Conservation (phyloP, 23 tunicate genomes). For the Trididemnum clinides region DNA sequence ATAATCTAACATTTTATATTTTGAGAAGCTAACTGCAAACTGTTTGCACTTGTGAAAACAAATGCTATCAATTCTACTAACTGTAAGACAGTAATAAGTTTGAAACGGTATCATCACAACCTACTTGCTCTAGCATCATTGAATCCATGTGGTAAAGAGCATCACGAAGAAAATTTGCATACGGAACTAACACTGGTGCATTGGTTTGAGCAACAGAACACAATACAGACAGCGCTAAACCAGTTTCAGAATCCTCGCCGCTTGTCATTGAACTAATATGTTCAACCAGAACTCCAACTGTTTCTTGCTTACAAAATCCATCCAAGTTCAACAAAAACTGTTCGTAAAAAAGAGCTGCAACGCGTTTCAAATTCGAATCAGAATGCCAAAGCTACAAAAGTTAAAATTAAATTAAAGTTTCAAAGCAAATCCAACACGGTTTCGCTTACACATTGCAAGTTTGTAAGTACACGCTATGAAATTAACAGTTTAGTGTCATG, state of each 20-base stretch:
- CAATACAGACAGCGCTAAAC: constrained; percentile 59
- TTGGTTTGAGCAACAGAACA: constrained; percentile 23
- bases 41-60: too few relatives aligned
- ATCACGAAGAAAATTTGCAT: constrained; percentile 48
- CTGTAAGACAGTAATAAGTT: too few relatives aligned
- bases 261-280: constrained; percentile 54
- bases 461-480: too few relatives aligned
- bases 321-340: constrained; percentile 60
- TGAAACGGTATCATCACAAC: too few relatives aligned
- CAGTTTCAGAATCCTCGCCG: constrained; percentile 51
- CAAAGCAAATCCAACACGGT: too few relatives aligned
- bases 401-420: neutral
- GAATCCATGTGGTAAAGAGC: constrained; percentile 66
- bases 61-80: too few relatives aligned
- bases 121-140: constrained; percentile 66
- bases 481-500: too few relatives aligned
- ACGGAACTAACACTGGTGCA: constrained; percentile 39
- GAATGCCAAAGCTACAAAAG: constrained; percentile 56
- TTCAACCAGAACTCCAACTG: constrained; percentile 54
- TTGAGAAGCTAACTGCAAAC: too few relatives aligned
- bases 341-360: constrained; percentile 51
- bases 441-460: too few relatives aligned
- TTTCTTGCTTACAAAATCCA: constrained; percentile 56
- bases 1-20: too few relatives aligned
- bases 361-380: constrained; percentile 5